phyloP scores from a whole-genome alignment of 2,113 vertebrate species.

The Neogobius melanostomus region DNA sequence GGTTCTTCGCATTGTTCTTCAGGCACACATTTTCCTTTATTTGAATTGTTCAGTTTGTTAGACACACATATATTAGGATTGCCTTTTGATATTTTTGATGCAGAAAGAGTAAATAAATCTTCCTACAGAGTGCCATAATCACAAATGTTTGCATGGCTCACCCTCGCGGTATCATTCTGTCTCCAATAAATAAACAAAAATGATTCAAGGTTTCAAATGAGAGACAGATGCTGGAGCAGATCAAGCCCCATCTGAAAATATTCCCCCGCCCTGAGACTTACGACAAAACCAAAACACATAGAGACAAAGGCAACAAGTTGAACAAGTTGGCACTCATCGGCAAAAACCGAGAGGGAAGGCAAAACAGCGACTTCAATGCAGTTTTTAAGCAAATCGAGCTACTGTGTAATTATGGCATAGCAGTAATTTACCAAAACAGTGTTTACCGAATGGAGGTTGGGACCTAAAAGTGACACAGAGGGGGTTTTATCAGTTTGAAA shows the following conservation, averaged over 20 bases:
- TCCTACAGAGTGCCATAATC: not conserved
- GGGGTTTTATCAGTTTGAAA: not conserved
- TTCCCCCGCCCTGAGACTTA: slow-evolving; percentile 2
- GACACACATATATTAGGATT: too few species aligned
- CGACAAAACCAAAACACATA: slow-evolving; percentile 17
- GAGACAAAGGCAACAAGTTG: not conserved
- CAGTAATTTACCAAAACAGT: not conserved
- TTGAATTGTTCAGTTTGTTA: too few species aligned
- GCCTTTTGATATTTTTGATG: not conserved
- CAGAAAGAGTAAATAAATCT: not conserved
- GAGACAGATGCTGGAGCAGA: slow-evolving; percentile 5
- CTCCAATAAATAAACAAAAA: slow-evolving; percentile 37
- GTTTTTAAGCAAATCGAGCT: not conserved
- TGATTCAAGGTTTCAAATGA: slow-evolving; percentile 24
- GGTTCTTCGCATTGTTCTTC: too few species aligned
- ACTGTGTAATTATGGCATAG: not conserved
- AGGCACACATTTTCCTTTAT: too few species aligned
- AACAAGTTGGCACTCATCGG: too few species aligned
- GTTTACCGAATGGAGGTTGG: not conserved
- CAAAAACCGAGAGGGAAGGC: not conserved
- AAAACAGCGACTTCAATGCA: not conserved
- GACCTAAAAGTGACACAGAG: not conserved
- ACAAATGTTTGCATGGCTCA: slow-evolving; percentile 29
- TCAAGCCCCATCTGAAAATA: slow-evolving; percentile 24
- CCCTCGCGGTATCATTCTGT: not conserved